Conservation (phyloP, 2,113 vertebrate species). For the Hydrochoerus hydrochaeris region DNA sequence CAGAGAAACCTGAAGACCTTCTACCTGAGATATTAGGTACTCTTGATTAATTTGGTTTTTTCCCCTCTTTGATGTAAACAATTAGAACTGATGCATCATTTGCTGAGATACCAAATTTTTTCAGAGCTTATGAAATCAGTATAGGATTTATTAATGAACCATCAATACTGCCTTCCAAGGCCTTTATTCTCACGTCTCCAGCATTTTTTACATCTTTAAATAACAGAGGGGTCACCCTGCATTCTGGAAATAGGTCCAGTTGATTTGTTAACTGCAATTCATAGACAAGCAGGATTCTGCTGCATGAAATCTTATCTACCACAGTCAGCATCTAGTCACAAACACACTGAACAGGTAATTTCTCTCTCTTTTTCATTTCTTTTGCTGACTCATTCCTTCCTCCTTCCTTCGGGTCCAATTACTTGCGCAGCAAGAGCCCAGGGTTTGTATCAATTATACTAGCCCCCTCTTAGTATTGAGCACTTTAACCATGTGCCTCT, state of each 20-base stretch:
- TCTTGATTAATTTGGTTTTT: conserved; percentile 85
- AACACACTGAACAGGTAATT: no score
- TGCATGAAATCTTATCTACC: no score
- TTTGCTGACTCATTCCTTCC: no score
- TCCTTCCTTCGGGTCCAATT: no score
- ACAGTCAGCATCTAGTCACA: no score
- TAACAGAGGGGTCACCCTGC: conserved; percentile 90
- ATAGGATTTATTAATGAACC: conserved; percentile 93
- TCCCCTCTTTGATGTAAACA: conserved; percentile 87
- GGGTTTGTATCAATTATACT: no score
- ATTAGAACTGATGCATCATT: conserved; percentile 90
- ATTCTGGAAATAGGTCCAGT: conserved; percentile 92
- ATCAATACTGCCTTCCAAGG: conserved; percentile 89
- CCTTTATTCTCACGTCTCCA: conserved; percentile 89
- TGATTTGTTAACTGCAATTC: conserved; percentile 87
- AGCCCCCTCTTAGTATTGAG: no score
- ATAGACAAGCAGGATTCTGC: background rate
- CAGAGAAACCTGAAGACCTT: conserved; percentile 91
- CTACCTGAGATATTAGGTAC: conserved; percentile 87
- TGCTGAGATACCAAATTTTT: conserved; percentile 94
- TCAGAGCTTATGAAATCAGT: conserved; percentile 98
- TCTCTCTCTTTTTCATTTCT: no score
- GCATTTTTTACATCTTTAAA: conserved; percentile 93
- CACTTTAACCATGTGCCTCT: no score
- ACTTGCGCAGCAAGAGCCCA: no score